Percentiles rank a stretch among this genome's conserved stretches.
Conservation (phyloP, 2,797 vertebrate genomes). For the Psittacula derbiana region DNA sequence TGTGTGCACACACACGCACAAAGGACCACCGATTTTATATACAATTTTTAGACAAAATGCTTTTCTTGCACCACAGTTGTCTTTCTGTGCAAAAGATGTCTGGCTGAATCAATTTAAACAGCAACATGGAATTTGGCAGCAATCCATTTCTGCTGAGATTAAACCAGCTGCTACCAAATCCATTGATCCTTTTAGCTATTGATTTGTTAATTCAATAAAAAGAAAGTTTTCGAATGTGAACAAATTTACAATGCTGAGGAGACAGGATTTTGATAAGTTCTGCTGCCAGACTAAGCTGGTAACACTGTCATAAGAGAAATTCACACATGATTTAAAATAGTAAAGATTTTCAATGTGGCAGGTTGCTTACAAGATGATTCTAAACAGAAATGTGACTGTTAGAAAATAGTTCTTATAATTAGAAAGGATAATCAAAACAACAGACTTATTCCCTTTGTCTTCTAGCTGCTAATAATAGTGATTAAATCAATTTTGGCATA, state of each 20-base stretch:
- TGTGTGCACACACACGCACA: background rate
- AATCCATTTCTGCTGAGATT: constrained; percentile 40
- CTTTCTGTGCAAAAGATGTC: constrained; percentile 10
- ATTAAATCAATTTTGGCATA: background rate
- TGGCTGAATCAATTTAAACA: constrained; percentile 50
- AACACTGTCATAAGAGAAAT: background rate
- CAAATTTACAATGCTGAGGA: constrained; percentile 43
- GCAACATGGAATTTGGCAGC: constrained; percentile 27
- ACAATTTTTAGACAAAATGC: constrained; percentile 7
- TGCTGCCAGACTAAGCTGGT: background rate
- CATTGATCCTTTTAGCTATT: constrained; percentile 54
- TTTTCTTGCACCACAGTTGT: background rate
- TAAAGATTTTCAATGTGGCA: background rate
- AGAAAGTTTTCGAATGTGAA: constrained; percentile 31
- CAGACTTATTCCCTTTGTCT: background rate
- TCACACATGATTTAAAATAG: background rate
- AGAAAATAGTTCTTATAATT: background rate
- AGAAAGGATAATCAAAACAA: background rate
- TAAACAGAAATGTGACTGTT: background rate
- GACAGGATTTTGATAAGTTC: constrained; percentile 25
- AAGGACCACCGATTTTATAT: background rate
- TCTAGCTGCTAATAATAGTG: background rate
- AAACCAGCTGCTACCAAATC: constrained; percentile 12
- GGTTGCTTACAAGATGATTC: background rate
- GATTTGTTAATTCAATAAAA: constrained; percentile 67